Conservation (phyloP, 1,140 invertebrate species). For the Penaeus indicus region DNA sequence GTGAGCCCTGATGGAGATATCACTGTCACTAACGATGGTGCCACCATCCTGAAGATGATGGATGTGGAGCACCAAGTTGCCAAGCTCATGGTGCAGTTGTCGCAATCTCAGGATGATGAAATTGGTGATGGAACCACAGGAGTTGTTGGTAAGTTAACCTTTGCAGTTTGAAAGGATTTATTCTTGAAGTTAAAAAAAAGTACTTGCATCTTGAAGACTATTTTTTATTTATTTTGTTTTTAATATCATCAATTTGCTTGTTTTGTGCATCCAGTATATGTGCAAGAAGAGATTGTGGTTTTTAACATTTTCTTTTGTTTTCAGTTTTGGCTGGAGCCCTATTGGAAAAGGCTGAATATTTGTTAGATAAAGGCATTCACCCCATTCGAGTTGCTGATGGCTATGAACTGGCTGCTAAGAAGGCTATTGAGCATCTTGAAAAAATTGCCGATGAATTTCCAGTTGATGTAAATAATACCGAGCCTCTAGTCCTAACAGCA, state of each 20-base stretch:
- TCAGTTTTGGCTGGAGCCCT: constrained; percentile 88
- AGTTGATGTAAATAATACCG: constrained; percentile 84
- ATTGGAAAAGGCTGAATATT: constrained; percentile 92
- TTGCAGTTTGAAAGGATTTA: background rate
- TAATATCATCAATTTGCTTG: too few relatives aligned
- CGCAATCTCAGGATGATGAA: constrained; percentile 99
- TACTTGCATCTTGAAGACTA: too few relatives aligned
- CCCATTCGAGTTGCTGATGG: constrained; percentile 99
- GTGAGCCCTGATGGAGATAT: constrained; percentile 98
- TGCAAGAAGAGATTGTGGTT: background rate
- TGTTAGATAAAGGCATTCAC: constrained; percentile 97
- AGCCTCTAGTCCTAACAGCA: constrained; percentile 93
- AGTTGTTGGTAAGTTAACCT: constrained; percentile 82
- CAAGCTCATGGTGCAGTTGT: constrained; percentile 97
- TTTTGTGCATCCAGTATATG: background rate
- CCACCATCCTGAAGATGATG: constrained; percentile 99
- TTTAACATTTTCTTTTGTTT: constrained; percentile 65
- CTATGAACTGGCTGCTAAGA: constrained; percentile 95
- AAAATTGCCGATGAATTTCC: constrained; percentile 91
- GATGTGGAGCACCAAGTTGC: constrained; percentile 99
- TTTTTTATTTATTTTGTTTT: too few relatives aligned
- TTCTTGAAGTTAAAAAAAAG: background rate
- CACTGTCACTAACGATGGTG: constrained; percentile 98
- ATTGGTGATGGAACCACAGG: constrained; percentile 99
- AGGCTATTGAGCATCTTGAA: constrained; percentile 89